These are phyloP conservation scores for Sciurus carolinensis DNA, from an alignment of 2,797 vertebrate species.

Conservation along the genomic window DNA sequence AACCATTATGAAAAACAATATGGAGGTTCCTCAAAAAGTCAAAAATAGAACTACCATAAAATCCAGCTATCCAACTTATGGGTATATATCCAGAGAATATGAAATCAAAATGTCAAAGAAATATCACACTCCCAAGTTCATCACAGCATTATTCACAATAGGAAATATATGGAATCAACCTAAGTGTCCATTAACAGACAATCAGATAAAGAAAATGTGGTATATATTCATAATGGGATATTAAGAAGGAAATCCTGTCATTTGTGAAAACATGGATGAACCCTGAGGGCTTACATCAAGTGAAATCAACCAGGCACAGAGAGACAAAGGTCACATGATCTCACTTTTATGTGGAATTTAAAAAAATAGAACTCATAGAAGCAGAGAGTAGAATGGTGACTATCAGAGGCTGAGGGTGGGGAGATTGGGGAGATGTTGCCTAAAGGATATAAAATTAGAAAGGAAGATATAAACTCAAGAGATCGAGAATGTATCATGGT, in stretches of 20 bases:
- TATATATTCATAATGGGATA: background rate
- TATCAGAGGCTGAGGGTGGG: background rate
- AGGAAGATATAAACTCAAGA: background rate
- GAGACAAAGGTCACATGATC: background rate
- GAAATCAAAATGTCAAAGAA: background rate
- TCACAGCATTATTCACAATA: background rate
- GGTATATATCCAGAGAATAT: background rate
- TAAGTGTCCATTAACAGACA: background rate
- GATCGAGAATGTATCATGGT: background rate
- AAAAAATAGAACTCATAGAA: background rate
- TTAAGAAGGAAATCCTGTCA: background rate
- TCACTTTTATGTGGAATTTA: background rate
- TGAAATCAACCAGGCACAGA: background rate
- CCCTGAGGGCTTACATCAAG: background rate
- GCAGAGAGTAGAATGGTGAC: background rate
- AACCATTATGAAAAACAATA: background rate
- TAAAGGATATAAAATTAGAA: background rate
- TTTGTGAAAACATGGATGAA: background rate
- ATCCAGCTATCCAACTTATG: background rate
- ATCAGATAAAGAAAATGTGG: background rate
- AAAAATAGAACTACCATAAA: background rate
- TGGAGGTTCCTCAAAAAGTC: background rate
- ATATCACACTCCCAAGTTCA: background rate
- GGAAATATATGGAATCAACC: background rate
- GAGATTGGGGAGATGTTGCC: background rate